Conservation (phyloP, 2,888 invertebrate species). For the Macropis europaea region DNA sequence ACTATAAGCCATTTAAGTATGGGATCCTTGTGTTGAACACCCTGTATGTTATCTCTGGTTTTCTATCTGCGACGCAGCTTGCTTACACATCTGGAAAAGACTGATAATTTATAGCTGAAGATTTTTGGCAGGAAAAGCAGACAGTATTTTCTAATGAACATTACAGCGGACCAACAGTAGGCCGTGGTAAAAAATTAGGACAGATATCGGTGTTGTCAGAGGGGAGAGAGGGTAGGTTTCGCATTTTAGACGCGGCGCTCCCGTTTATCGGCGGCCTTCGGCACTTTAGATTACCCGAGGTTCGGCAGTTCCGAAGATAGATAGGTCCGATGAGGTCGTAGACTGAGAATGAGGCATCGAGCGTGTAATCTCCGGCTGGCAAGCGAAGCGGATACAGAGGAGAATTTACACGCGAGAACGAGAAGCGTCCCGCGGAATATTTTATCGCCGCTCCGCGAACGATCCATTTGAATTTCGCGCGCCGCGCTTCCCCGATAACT, state of each 20-base stretch:
- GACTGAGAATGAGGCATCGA: constrained; percentile 50
- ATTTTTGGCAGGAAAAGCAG: no score
- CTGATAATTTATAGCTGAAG: no score
- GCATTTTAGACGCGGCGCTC: constrained; percentile 33
- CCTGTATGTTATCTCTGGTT: no score
- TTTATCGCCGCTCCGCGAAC: background rate
- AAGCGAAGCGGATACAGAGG: background rate
- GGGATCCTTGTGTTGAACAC: no score
- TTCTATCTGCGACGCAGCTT: no score
- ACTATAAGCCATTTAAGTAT: no score
- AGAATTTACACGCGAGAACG: background rate
- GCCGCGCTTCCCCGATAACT: no score
- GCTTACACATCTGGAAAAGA: no score
- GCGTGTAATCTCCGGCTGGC: constrained; percentile 24
- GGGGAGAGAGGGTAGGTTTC: constrained; percentile 7
- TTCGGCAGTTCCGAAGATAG: constrained; percentile 58
- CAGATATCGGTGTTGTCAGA: no score
- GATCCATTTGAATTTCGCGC: background rate
- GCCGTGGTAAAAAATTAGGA: no score
- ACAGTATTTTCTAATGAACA: no score
- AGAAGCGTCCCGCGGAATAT: background rate
- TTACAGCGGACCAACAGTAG: no score
- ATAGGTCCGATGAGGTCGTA: constrained; percentile 53
- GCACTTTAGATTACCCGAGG: constrained; percentile 56
- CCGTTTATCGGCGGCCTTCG: constrained; percentile 58